These are phyloP conservation scores for Equus przewalskii DNA, from an alignment of 2,113 vertebrate genomes.

Conservation along the genomic window DNA sequence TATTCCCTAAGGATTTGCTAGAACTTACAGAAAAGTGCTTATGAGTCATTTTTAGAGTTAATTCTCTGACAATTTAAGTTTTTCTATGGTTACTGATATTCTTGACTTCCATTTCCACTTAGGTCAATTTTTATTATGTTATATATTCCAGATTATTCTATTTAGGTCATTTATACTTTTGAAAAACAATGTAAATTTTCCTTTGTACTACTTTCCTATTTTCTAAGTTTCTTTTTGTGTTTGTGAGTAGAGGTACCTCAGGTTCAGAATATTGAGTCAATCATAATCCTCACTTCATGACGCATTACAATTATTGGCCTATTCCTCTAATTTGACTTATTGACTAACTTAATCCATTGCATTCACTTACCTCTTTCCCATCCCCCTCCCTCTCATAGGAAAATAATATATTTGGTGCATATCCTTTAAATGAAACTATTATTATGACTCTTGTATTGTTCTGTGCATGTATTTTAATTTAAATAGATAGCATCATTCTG, in stretches of 20 bases:
- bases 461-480: neutral
- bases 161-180: conserved; percentile 40
- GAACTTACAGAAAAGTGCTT: neutral
- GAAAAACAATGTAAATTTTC: conserved; percentile 13
- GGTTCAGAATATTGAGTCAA: conserved; percentile 27
- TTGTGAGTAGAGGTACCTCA: neutral
- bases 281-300: neutral
- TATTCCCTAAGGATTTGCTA: neutral
- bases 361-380: neutral
- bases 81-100: conserved; percentile 24
- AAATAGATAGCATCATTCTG: neutral
- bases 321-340: neutral
- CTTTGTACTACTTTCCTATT: neutral
- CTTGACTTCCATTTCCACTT: neutral
- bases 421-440: neutral
- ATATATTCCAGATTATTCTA: conserved; percentile 21
- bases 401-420: neutral
- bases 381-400: neutral
- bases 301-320: neutral
- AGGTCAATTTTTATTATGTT: neutral
- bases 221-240: conserved; percentile 38
- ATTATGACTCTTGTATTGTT: neutral
- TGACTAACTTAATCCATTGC: conserved; percentile 3
- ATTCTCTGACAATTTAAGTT: conserved; percentile 2
- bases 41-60: conserved; percentile 17